phyloP scores from a whole-genome alignment of 2,888 invertebrate species.

The Thymelicus lineola region DNA sequence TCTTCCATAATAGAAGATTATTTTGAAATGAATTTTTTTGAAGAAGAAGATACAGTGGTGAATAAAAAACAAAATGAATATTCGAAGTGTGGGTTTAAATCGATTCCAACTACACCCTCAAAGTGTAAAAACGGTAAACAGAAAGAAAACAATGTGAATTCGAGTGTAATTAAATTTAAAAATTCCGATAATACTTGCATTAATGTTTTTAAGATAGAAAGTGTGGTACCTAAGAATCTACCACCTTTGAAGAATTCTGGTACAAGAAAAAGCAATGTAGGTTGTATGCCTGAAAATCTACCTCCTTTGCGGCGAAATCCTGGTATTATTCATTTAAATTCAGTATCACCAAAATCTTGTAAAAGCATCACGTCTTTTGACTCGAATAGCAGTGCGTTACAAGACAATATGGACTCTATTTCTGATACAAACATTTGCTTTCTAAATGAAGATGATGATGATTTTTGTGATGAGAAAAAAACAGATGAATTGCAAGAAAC shows the following conservation, averaged over 20 bases:
- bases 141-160: neutral
- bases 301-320: slow-evolving; percentile 8
- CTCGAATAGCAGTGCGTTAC: slow-evolving; percentile 27
- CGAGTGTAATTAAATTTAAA: slow-evolving; percentile 17
- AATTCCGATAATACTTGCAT: slow-evolving; percentile 19
- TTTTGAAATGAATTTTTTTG: slow-evolving; percentile 39
- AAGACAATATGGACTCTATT: slow-evolving; percentile 46
- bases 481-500: neutral
- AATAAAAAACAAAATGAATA: neutral
- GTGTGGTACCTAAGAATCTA: slow-evolving; percentile 27
- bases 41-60: slow-evolving; percentile 18
- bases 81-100: neutral
- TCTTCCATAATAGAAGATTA: slow-evolving; percentile 37
- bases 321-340: neutral
- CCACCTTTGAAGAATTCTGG: slow-evolving; percentile 22
- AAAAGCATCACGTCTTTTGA: slow-evolving; percentile 17
- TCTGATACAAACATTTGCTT: slow-evolving; percentile 50
- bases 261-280: neutral
- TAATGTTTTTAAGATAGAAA: slow-evolving; percentile 20
- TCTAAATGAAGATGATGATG: slow-evolving; percentile 43
- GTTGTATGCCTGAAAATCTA: slow-evolving; percentile 11
- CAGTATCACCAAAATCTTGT: neutral
- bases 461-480: slow-evolving; percentile 16
- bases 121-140: neutral
- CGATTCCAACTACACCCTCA: neutral